A percentile compares a stretch with the other conserved stretches of the same genome.
These are phyloP conservation scores for Piezodorus guildinii DNA, from an alignment of 1,140 invertebrate genomes.

Conservation along the genomic window DNA sequence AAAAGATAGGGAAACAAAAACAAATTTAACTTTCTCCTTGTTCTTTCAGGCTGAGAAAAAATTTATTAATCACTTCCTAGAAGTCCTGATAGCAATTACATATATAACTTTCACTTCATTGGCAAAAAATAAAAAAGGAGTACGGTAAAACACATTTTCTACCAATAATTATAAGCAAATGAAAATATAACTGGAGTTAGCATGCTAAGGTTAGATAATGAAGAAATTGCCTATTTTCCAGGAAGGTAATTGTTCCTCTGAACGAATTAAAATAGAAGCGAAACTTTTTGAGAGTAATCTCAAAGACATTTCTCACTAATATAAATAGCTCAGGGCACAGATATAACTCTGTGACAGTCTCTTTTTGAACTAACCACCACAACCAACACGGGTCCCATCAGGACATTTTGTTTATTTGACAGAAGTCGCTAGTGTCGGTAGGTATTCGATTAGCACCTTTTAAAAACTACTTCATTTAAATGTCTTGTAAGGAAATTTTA, in stretches of 20 bases:
- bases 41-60: too few species aligned
- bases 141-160: background rate
- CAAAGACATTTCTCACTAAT: slow-evolving; percentile 5
- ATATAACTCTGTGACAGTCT: background rate
- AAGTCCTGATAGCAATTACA: too few species aligned
- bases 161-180: background rate
- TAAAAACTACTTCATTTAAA: too few species aligned
- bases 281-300: background rate
- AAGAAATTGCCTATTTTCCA: background rate
- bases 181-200: background rate
- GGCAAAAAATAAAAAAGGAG: background rate
- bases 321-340: background rate
- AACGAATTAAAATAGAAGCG: background rate
- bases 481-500: too few species aligned
- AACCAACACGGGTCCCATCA: background rate
- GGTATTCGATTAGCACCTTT: too few species aligned
- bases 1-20: too few species aligned
- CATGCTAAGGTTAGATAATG: background rate
- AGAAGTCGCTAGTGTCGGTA: too few species aligned
- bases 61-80: too few species aligned
- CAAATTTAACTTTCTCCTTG: too few species aligned
- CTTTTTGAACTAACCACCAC: background rate
- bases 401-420: too few species aligned
- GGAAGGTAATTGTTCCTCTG: background rate
- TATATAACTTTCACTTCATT: background rate